Percentiles rank a stretch among this genome's conserved stretches.
phyloP scores from a whole-genome alignment of 37 sponge, comb jelly and placozoan species.

The Hormiphora californensis region DNA sequence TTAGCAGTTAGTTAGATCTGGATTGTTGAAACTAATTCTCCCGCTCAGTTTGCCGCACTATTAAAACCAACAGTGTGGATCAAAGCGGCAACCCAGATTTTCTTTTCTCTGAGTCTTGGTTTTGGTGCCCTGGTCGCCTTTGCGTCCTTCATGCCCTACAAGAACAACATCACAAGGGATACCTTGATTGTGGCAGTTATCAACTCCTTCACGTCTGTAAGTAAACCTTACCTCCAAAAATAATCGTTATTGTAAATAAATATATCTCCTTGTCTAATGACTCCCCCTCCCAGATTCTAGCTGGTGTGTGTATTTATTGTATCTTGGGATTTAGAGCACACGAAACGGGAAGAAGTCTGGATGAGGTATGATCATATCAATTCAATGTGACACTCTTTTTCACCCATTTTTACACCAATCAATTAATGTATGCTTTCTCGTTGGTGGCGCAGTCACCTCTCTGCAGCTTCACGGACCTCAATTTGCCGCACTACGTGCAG shows the following conservation, averaged over 20 bases:
- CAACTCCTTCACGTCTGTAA: slow-evolving; percentile 78
- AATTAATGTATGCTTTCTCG: no score
- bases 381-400: no score
- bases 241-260: neutral
- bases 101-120: slow-evolving; percentile 87
- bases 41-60: neutral
- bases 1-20: no score
- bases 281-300: neutral
- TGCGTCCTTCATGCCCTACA: slow-evolving; percentile 74
- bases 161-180: slow-evolving; percentile 65
- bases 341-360: neutral
- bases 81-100: slow-evolving; percentile 92
- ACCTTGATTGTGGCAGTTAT: slow-evolving; percentile 69
- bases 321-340: slow-evolving; percentile 15
- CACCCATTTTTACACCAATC: no score
- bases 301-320: neutral
- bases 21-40: neutral
- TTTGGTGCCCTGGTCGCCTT: slow-evolving; percentile 79
- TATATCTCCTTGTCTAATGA: neutral
- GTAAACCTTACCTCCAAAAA: neutral
- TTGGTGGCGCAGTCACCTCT: no score
- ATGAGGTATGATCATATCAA: slow-evolving; percentile 54
- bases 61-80: slow-evolving; percentile 73
- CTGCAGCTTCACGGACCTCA: no score
- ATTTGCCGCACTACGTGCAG: no score